Percentiles rank a stretch among this genome's conserved stretches.
Conservation (phyloP, 2,888 invertebrate species). For the Agrochola lota region DNA sequence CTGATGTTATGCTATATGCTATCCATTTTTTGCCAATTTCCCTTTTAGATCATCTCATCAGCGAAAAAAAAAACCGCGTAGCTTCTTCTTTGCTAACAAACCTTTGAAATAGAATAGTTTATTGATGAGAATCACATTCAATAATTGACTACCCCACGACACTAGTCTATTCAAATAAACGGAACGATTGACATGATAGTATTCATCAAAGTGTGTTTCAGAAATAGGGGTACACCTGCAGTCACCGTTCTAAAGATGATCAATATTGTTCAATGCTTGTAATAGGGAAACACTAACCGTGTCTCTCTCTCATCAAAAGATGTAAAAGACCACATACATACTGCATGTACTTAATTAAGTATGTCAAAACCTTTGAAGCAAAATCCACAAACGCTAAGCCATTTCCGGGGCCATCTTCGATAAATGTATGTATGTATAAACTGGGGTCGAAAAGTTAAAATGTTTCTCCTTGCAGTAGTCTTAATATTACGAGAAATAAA, state of each 20-base stretch:
- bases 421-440: neutral
- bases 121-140: neutral
- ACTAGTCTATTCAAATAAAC: conserved; percentile 10
- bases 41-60: neutral
- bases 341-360: neutral
- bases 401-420: conserved; percentile 21
- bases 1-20: neutral
- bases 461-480: neutral
- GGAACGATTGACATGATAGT: no score
- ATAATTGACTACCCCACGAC: neutral
- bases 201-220: no score
- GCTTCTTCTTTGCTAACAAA: no score
- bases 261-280: no score
- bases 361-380: conserved; percentile 32
- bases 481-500: neutral
- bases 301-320: conserved; percentile 6
- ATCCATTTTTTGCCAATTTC: neutral
- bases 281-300: no score
- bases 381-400: conserved; percentile 34
- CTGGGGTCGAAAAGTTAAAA: neutral
- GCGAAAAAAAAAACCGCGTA: neutral
- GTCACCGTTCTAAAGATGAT: no score
- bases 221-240: no score
- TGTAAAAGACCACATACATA: conserved; percentile 3
- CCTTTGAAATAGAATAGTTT: neutral